Base-by-base conservation (phyloP, 2,888 invertebrate genomes). In the Leptinotarsa juncta region DNA sequence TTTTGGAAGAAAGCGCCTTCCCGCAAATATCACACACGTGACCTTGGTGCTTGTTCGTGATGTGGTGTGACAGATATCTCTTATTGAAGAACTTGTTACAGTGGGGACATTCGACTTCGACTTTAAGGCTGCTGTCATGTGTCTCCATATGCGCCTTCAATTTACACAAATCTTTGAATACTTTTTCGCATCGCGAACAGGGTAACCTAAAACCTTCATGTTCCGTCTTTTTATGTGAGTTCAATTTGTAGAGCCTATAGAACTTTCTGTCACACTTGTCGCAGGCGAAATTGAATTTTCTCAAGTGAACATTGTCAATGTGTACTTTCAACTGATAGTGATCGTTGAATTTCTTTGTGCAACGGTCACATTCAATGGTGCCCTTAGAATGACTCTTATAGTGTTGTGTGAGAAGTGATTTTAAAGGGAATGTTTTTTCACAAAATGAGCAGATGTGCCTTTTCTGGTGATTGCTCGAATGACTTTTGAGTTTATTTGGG, bases 241-340 rank as follows among this genome's bases (percentile, higher is more conserved):
- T 32, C 32, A 32, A 32, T 20, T 50, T 51, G 14, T 67, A n/a
- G 15, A 74, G 65, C 3, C 4, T 12, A 16, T 23, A 20, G 5
- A 26, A 53, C 48, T 20, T 65, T 20, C 32, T 62, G 55, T 68
- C 74, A 53, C 67, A 57, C 16, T 65, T 74, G 1, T 74, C 53
- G 62, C 62, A 62, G 26, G 32, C 7, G 32, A 32, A 32, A 32
- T 32, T 32, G 7, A 32, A 32, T 62, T 70, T 67, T 62, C 65
- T 74, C 26, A 68, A 57, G 65, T 76, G 90, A 0, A 88, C 86
- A 0, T 85, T 83, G 57, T 86, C 87, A 0, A 86, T 85, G 75
- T 90, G 90, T 0, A 88, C 84, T 16, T 87, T 88, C 14, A 90
- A 79, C 74, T 89, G 89, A 78, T 90, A 89, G 16, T 82, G 83